Percentiles rank a stretch among this genome's conserved stretches.
Evolutionary conservation across 2,113 vertebrate species (phyloP).

Genomic region (Odontesthes bonariensis): DNA sequence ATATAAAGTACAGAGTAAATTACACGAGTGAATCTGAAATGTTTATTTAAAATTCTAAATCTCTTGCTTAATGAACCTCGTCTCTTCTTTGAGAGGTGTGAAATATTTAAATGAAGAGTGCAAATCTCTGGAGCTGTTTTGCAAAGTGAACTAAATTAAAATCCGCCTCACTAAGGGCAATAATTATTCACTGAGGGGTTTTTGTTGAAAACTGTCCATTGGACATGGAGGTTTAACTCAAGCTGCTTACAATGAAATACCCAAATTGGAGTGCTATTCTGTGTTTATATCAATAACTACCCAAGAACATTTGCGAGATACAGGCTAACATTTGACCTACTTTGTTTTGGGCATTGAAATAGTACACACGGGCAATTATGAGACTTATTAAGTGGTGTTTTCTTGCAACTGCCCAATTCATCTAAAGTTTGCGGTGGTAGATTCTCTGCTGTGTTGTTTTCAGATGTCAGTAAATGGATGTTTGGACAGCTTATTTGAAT

Average conservation of each 20-base stretch:
- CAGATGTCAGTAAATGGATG: too few species aligned
- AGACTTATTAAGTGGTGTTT: too few species aligned
- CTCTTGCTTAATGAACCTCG: constrained; percentile 6
- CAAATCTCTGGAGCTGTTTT: constrained; percentile 51
- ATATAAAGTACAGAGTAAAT: background rate
- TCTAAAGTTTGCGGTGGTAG: too few species aligned
- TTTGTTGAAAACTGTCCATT: constrained; percentile 31
- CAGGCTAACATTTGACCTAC: too few species aligned
- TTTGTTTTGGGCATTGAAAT: too few species aligned
- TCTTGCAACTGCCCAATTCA: too few species aligned
- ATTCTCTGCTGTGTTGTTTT: too few species aligned
- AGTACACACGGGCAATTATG: too few species aligned
- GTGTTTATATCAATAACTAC: too few species aligned
- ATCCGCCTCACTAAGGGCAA: constrained; percentile 49
- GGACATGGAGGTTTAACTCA: constrained; percentile 24
- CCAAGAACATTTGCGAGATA: too few species aligned
- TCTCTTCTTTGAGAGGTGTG: constrained; percentile 36
- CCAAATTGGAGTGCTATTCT: too few species aligned
- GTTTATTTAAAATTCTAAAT: background rate
- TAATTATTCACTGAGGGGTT: constrained; percentile 58
- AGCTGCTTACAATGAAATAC: background rate
- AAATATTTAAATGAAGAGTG: constrained; percentile 53
- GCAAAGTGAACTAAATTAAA: constrained; percentile 62
- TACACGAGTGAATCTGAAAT: constrained; percentile 6
- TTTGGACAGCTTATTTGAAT: too few species aligned